A percentile compares a stretch with the other conserved stretches of the same genome.
phyloP scores from a whole-genome alignment of 2,113 vertebrate genomes.

The Phrynosoma blainvillii region DNA sequence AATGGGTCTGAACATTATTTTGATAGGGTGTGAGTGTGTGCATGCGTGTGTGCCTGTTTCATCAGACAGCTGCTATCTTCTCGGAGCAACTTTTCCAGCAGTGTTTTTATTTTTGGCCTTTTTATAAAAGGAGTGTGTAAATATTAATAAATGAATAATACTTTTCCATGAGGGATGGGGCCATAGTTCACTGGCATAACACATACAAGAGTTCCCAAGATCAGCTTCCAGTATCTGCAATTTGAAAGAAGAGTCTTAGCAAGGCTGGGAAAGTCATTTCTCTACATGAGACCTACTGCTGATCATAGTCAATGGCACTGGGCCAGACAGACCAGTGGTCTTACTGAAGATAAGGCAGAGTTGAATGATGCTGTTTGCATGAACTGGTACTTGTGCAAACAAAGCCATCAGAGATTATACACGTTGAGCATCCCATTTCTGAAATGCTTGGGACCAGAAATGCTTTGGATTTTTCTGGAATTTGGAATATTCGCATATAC shows the following conservation, averaged over 20 bases:
- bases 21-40: no score
- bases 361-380: background rate
- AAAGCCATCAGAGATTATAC: background rate
- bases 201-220: background rate
- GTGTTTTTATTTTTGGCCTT: background rate
- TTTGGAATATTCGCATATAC: no score
- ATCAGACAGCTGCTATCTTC: background rate
- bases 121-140: background rate
- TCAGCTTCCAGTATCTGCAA: background rate
- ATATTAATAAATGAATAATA: background rate
- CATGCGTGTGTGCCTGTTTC: background rate
- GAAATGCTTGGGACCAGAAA: no score
- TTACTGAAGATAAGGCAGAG: background rate
- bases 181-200: background rate
- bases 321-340: background rate
- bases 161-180: background rate
- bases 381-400: background rate
- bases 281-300: background rate
- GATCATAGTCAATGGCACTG: background rate
- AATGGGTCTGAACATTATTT: background rate
- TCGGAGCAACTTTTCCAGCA: background rate
- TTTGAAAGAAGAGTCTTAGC: background rate
- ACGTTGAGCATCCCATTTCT: no score
- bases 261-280: background rate
- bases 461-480: no score